These are phyloP conservation scores for Ophion slaviceki DNA, from an alignment of 2,888 invertebrate genomes.

Conservation along the genomic window DNA sequence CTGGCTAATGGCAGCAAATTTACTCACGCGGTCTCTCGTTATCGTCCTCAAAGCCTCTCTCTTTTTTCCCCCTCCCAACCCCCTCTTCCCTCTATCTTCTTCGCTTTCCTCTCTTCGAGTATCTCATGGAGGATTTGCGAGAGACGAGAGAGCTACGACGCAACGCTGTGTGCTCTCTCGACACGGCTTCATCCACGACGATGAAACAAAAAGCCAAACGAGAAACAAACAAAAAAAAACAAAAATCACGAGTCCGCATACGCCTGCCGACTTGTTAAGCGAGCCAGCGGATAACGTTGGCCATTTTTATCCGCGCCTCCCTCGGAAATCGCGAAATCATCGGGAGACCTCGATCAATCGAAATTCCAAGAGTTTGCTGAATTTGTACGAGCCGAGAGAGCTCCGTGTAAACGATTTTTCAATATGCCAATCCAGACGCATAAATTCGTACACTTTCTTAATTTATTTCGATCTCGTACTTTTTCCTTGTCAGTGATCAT, in stretches of 20 bases:
- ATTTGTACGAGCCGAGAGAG: slow-evolving; percentile 13
- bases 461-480: neutral
- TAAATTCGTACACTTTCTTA: neutral
- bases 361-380: slow-evolving; percentile 34
- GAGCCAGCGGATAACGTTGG: slow-evolving; percentile 37
- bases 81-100: slow-evolving; percentile 53
- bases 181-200: slow-evolving; percentile 61
- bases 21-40: slow-evolving; percentile 78
- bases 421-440: neutral
- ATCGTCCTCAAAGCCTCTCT: slow-evolving; percentile 71
- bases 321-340: slow-evolving; percentile 38
- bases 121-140: slow-evolving; percentile 31
- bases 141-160: slow-evolving; percentile 47
- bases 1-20: slow-evolving; percentile 82
- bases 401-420: slow-evolving; percentile 29
- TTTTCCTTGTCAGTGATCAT: too few relatives aligned
- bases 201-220: slow-evolving; percentile 18
- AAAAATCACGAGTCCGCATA: slow-evolving; percentile 12
- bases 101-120: slow-evolving; percentile 25
- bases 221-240: neutral
- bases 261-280: slow-evolving; percentile 54
- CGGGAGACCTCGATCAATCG: slow-evolving; percentile 32
- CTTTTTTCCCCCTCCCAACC: slow-evolving; percentile 46
- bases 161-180: slow-evolving; percentile 8
- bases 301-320: slow-evolving; percentile 37